These are phyloP conservation scores for Neodontobutis hainanensis DNA, from an alignment of 2,113 vertebrate genomes.

Conservation along the genomic window DNA sequence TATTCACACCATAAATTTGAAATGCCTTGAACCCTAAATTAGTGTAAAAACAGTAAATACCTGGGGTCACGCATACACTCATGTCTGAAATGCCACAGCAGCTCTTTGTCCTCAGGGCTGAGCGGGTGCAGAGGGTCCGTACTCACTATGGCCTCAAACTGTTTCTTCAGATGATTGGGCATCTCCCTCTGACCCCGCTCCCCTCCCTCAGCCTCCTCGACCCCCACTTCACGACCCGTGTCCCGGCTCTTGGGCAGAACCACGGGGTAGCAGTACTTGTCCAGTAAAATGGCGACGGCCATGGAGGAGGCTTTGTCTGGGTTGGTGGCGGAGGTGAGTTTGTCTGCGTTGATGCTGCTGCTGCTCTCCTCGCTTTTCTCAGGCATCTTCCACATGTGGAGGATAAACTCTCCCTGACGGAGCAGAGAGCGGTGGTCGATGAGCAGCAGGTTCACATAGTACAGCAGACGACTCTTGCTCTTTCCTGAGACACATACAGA, in stretches of 20 bases:
- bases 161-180: constrained; percentile 96
- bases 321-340: constrained; percentile 97
- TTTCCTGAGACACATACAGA: constrained; percentile 62
- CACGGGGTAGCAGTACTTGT: constrained; percentile 95
- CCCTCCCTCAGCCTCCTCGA: constrained; percentile 78
- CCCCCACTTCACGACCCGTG: constrained; percentile 56
- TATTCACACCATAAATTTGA: not conserved
- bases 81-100: constrained; percentile 96
- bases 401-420: constrained; percentile 92
- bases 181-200: constrained; percentile 90
- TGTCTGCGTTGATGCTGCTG: constrained; percentile 94
- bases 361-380: constrained; percentile 92
- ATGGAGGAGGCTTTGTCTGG: constrained; percentile 93
- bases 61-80: constrained; percentile 91
- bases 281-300: constrained; percentile 91
- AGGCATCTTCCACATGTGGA: constrained; percentile 98
- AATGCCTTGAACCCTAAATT: not conserved
- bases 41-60: constrained; percentile 17
- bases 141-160: constrained; percentile 90
- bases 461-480: constrained; percentile 90
- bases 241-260: constrained; percentile 91
- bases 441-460: constrained; percentile 94
- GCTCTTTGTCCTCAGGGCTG: constrained; percentile 92
- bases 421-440: constrained; percentile 95
- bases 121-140: constrained; percentile 94